Conservation (phyloP, 2,888 invertebrate species). For the Tenthredo livida region DNA sequence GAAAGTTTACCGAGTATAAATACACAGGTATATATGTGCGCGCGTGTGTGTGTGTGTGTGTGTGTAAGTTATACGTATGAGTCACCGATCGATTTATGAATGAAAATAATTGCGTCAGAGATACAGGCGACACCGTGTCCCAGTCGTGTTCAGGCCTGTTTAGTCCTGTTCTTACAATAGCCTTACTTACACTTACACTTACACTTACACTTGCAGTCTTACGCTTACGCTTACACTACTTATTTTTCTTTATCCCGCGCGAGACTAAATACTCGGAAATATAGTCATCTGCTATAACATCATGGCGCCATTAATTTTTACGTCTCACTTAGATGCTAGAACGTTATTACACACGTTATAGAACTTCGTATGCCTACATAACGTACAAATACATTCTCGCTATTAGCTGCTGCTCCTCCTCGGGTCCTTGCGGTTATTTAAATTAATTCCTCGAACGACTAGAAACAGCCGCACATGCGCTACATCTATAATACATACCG, state of each 20-base stretch:
- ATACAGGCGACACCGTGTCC: too few relatives aligned
- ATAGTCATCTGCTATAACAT: neutral
- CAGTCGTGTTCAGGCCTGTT: neutral
- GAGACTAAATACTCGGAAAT: neutral
- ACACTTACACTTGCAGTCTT: too few relatives aligned
- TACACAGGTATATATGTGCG: neutral
- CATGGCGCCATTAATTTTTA: neutral
- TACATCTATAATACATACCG: too few relatives aligned
- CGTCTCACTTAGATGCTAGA: too few relatives aligned
- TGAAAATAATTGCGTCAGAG: constrained; percentile 64
- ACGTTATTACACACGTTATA: too few relatives aligned
- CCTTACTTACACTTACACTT: neutral
- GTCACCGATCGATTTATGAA: constrained; percentile 71
- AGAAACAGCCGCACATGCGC: neutral
- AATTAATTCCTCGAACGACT: neutral
- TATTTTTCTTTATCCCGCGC: neutral
- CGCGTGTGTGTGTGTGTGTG: neutral
- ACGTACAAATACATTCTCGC: neutral
- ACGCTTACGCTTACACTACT: too few relatives aligned
- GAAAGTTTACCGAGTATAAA: neutral
- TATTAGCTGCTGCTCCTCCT: too few relatives aligned
- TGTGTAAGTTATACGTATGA: constrained; percentile 54
- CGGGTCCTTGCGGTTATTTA: neutral
- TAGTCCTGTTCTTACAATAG: constrained; percentile 46
- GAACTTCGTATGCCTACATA: too few relatives aligned